These are phyloP conservation scores for Uloborus plumipes DNA, from an alignment of 2,888 invertebrate species.

Conservation along the genomic window DNA sequence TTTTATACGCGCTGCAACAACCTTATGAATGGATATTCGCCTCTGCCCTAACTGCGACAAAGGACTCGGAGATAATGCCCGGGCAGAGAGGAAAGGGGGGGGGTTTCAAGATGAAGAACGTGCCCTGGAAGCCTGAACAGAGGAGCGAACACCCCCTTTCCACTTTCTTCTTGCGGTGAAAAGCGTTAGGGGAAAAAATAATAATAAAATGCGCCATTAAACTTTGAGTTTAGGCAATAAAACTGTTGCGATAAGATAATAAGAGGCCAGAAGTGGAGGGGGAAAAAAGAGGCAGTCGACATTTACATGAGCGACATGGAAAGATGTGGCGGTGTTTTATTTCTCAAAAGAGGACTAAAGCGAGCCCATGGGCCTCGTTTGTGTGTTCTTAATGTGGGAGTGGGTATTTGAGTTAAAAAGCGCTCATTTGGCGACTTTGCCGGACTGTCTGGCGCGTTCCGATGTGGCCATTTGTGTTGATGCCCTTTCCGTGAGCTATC, in stretches of 20 bases:
- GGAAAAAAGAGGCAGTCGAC: slow-evolving; percentile 21
- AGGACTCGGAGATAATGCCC: slow-evolving; percentile 44
- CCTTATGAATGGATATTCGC: neutral
- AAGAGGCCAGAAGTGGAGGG: slow-evolving; percentile 28
- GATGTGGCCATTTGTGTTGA: too few relatives aligned
- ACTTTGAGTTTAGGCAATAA: slow-evolving; percentile 62
- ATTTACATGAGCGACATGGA: slow-evolving; percentile 59
- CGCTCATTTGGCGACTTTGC: too few relatives aligned
- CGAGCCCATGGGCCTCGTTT: slow-evolving; percentile 46
- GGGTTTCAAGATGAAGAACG: slow-evolving; percentile 12
- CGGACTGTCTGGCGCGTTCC: too few relatives aligned
- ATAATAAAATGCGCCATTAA: slow-evolving; percentile 63
- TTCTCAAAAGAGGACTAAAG: slow-evolving; percentile 26
- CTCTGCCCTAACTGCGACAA: slow-evolving; percentile 37
- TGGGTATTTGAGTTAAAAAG: neutral
- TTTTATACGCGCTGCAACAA: slow-evolving; percentile 35
- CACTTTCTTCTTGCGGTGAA: neutral
- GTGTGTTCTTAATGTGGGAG: slow-evolving; percentile 35
- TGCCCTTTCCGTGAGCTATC: too few relatives aligned
- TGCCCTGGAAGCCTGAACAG: slow-evolving; percentile 17
- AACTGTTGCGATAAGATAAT: slow-evolving; percentile 62
- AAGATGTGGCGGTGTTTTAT: slow-evolving; percentile 11
- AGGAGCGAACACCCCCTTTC: neutral
- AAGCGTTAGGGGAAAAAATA: slow-evolving; percentile 35
- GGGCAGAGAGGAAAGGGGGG: neutral